Conservation (phyloP, 2,113 vertebrate species). For the Aythya baeri region DNA sequence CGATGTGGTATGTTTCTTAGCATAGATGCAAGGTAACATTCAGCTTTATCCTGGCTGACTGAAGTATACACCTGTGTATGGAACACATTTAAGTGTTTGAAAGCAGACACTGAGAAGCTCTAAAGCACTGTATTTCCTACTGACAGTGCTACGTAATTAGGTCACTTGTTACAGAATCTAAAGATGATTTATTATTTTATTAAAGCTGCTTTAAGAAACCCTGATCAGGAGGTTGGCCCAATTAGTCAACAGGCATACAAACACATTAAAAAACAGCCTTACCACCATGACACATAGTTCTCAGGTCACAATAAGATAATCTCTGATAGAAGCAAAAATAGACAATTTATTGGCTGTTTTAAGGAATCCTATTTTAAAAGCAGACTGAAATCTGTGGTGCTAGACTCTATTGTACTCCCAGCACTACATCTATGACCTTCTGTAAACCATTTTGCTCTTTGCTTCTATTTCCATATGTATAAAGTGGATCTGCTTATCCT, state of each 20-base stretch:
- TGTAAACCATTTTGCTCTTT: neutral
- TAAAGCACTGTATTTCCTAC: neutral
- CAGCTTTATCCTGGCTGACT: neutral
- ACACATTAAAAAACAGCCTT: neutral
- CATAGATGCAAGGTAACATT: neutral
- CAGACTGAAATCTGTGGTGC: neutral
- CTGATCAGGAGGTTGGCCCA: neutral
- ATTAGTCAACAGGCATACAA: neutral
- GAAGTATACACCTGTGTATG: neutral
- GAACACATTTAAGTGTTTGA: neutral
- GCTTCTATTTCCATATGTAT: neutral
- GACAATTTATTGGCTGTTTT: neutral
- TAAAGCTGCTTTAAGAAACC: neutral
- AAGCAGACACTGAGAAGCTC: neutral
- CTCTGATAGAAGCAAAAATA: neutral
- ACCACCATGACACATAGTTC: neutral
- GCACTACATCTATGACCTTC: neutral
- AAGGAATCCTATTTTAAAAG: neutral
- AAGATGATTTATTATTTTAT: neutral
- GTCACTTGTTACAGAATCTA: neutral
- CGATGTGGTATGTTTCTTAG: neutral
- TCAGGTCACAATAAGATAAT: neutral
- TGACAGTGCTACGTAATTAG: neutral
- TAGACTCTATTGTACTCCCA: neutral
- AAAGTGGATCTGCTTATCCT: conserved; percentile 12